Evolutionary conservation across 2,113 vertebrate genomes (phyloP), one percentile per base, ranked within the genome.

Genomic region (Trinectes maculatus): DNA sequence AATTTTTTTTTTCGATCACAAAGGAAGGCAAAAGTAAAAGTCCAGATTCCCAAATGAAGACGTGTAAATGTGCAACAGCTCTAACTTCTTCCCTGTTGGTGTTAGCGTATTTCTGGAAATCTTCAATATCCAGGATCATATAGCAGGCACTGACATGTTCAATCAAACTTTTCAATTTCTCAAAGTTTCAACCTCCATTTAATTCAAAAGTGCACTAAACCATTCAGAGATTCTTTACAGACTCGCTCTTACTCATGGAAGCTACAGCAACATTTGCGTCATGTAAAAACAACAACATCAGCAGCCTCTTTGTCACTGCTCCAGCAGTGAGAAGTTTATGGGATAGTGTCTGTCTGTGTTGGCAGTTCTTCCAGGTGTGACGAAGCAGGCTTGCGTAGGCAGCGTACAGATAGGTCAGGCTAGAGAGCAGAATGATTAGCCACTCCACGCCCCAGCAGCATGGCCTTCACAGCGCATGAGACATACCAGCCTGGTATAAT

Each of bases 341-440:
- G 36, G 73, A 58, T 63, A 18, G 33, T 24, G 29, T 25, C 40
- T 24, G 24, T n/a, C 8, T 2, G 52, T 6, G 47, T 7, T 33
- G 28, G 48, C 64, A 26, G 26, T 48, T 75, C 57, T 55, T 80
- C 51, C 67, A 69, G 62, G 52, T 37, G 51, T 2, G 28, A 21
- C 12, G 40, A 61, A 60, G 36, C 29, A 11, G 42, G 63, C 47
- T 31, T 71, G 74, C 19, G 75, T 81, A 62, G 84, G 84, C 62
- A 43, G 77, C 6, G 51, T 65, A 9, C 54, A 4, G 59, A 61
- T 67, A 33, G 13, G 73, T 86, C 71, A 74, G 77, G 53, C 61
- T 58, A 52, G 49, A 87, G 85, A 79, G 74, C 79, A 74, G 74
- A 59, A 59, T 85, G 87, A 88, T 87, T 82, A 85, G 73, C 75